A percentile compares a stretch with the other conserved stretches of the same genome.
These are phyloP conservation scores for Procambarus virginalis DNA, from an alignment of 1,140 invertebrate species.

Conservation along the genomic window DNA sequence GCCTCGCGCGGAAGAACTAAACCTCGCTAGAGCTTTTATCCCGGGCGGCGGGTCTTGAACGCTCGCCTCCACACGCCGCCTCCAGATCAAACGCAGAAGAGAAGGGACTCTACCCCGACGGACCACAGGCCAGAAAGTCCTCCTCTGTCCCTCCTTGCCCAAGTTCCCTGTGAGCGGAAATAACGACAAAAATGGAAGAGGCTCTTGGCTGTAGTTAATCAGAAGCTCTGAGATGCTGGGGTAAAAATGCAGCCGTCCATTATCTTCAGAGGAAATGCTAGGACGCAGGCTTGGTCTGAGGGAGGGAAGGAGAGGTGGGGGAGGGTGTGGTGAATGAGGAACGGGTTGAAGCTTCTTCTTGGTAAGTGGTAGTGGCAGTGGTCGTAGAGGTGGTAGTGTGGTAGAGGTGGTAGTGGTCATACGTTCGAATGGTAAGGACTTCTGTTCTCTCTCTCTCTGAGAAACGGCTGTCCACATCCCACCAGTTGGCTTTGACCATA, in stretches of 20 bases:
- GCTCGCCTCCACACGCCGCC: background rate
- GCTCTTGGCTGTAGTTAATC: conserved; percentile 46
- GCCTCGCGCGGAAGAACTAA: background rate
- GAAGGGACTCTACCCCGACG: background rate
- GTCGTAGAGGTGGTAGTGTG: background rate
- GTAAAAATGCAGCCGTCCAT: conserved; percentile 17
- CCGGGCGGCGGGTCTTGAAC: no score
- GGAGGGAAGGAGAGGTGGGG: background rate
- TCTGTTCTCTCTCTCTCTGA: no score
- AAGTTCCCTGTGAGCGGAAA: background rate
- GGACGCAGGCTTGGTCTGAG: background rate
- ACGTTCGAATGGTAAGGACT: no score
- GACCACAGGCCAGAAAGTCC: background rate
- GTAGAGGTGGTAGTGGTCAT: background rate
- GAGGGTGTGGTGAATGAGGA: background rate
- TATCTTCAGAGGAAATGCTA: conserved; percentile 34
- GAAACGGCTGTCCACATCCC: no score
- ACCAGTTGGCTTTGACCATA: no score
- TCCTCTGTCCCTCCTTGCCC: background rate
- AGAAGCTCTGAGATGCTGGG: conserved; percentile 15
- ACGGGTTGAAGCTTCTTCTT: no score
- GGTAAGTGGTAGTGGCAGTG: background rate
- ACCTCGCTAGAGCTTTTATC: background rate
- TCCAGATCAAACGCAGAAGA: background rate
- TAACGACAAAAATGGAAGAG: conserved; percentile 6